phyloP scores from a whole-genome alignment of 2,113 vertebrate genomes.

The Campylomormyrus tamandua region DNA sequence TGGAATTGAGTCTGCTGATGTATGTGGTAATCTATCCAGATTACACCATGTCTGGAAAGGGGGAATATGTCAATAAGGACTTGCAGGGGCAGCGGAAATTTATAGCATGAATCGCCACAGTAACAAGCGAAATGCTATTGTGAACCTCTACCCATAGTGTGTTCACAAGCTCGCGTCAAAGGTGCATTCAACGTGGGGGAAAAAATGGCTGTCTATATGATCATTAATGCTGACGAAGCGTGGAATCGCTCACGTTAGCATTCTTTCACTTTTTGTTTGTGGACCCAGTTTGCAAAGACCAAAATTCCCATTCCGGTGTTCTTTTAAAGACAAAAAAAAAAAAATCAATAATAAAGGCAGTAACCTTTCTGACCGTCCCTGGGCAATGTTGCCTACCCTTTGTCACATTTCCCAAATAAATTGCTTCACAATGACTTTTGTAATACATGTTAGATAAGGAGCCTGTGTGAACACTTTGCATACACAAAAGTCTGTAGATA shows the following conservation, averaged over 20 bases:
- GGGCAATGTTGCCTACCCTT: background rate
- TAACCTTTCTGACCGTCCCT: background rate
- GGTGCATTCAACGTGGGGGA: background rate
- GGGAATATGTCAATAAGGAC: constrained; percentile 38
- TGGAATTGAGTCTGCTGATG: constrained; percentile 28
- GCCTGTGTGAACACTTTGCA: background rate
- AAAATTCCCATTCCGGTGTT: background rate
- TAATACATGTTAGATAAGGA: background rate
- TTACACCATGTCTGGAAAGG: constrained; percentile 27
- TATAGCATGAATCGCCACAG: constrained; percentile 41
- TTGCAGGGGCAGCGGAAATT: constrained; percentile 35
- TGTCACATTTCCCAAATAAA: background rate
- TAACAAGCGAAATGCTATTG: constrained; percentile 35
- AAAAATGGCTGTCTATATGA: background rate
- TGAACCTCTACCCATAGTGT: constrained; percentile 25
- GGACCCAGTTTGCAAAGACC: background rate
- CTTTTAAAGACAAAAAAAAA: background rate
- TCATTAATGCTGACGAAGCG: background rate
- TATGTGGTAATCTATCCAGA: constrained; percentile 33
- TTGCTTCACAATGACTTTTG: background rate
- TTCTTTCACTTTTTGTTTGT: background rate
- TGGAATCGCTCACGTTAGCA: background rate
- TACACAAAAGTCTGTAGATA: background rate
- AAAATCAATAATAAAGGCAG: background rate
- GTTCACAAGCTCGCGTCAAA: constrained; percentile 28